Base-by-base conservation (phyloP, 2,797 vertebrate species). In the Hozukius guyotensis region DNA sequence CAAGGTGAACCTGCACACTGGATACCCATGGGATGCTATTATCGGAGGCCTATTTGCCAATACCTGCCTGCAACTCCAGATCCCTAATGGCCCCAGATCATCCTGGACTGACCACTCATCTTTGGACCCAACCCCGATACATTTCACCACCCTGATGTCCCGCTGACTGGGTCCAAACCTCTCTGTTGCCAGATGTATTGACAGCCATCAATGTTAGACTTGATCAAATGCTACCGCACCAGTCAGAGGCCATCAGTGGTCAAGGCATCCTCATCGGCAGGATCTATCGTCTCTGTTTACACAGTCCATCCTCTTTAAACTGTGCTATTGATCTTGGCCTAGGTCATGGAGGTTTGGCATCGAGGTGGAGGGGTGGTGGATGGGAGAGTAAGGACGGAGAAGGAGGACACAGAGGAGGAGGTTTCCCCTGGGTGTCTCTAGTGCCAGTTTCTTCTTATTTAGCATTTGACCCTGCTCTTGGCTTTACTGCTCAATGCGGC, bases 261-360 rank as follows among this genome's bases (percentile, higher is more conserved):
- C 84, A 78, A 82, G 83, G 85, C 72, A 71, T 89, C 83, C 82
- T 88, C 89, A 72, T 82, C 64, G 87, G 87, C 87, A 92, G 88
- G 83, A 94, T 91, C 89, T 78, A 86, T 91, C 71, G 62, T 89
- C 91, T 93, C 89, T 93, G 87, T 95, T 95, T 94, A 92, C 91
- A 90, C 93, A 87, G 88, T 88, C 85, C 85, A 93, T 92, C 91
- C 92, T 92, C 91, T 93, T 94, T 90, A 93, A 94, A 94, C 92
- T 83, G 82, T 42, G 79, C 71, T 93, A 94, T 94, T 81, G 92
- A 94, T 94, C 88, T 87, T 81, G 89, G 86, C 91, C 87, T 81
- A 89, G 90, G 94, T 94, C 93, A 93, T 53, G 57, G 78, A 88
- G 87, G 80, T 85, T 85, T 89, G 87, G 90, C 91, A 90, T 93